Evolutionary conservation across 2,888 invertebrate genomes (phyloP).

Genomic region (Tuberolachnus salignus): DNA sequence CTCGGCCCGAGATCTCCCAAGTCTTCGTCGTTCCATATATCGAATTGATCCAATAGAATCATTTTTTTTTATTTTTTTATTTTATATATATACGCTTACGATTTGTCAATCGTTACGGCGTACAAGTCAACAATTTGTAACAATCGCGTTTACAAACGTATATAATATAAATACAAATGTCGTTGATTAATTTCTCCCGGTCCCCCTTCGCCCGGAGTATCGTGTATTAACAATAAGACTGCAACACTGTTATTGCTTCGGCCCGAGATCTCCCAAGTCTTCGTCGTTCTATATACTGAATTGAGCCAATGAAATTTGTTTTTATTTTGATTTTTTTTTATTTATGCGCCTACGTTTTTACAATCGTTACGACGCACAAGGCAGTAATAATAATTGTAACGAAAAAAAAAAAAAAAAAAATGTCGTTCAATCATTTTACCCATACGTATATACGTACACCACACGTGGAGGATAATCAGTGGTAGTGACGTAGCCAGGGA

Average conservation of each 20-base stretch:
- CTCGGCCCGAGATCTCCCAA: not conserved
- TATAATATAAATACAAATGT: no score
- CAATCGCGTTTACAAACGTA: not conserved
- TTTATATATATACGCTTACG: not conserved
- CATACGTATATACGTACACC: no score
- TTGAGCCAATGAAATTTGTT: no score
- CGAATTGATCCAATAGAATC: no score
- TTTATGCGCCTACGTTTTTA: no score
- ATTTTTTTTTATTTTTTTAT: no score
- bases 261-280: not conserved
- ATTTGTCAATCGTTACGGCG: not conserved
- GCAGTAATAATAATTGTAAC: not conserved
- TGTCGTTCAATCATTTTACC: no score
- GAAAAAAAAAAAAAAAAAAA: no score
- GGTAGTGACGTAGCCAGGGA: no score
- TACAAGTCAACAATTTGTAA: not conserved
- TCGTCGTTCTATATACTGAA: not conserved
- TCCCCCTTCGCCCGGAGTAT: not conserved
- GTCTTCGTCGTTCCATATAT: not conserved
- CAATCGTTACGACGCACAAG: not conserved
- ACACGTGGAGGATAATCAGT: no score
- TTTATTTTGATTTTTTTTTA: no score
- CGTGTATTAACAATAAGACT: conserved; percentile 1
- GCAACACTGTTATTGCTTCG: not conserved
- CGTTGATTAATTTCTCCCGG: no score